Evolutionary conservation across 2,888 invertebrate genomes (phyloP).

Genomic region (Magallana nippona): DNA sequence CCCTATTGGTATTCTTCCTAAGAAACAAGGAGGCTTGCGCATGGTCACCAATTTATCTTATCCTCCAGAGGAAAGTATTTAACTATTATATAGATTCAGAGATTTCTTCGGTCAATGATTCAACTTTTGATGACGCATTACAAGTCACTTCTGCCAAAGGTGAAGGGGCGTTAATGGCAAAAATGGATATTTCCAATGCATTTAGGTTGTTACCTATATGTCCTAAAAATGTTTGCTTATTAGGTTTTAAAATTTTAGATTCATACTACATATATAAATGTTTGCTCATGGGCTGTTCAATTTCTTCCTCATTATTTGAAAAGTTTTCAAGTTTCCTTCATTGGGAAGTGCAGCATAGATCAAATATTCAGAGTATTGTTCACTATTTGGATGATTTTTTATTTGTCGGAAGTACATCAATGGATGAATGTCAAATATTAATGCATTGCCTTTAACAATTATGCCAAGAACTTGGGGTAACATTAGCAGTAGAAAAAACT

Average conservation of each 20-base stretch:
- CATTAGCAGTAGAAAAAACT: constrained; percentile 15
- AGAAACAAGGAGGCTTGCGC: too few relatives aligned
- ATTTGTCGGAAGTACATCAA: constrained; percentile 26
- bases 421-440: constrained; percentile 8
- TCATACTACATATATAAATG: constrained; percentile 40
- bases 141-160: neutral
- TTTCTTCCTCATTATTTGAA: constrained; percentile 38
- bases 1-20: too few relatives aligned
- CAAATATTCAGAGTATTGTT: too few relatives aligned
- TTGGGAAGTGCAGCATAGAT: constrained; percentile 3
- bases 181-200: constrained; percentile 40
- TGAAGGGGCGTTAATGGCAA: neutral
- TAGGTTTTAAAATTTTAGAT: too few relatives aligned
- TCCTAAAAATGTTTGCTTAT: constrained; percentile 37
- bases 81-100: constrained; percentile 13
- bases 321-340: constrained; percentile 40
- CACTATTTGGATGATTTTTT: constrained; percentile 42
- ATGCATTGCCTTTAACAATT: neutral
- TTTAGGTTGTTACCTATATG: constrained; percentile 24
- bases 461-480: constrained; percentile 32
- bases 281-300: constrained; percentile 36
- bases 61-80: too few relatives aligned
- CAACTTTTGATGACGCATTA: neutral
- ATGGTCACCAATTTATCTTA: too few relatives aligned
- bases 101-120: constrained; percentile 6